Base-by-base conservation (phyloP, 2,888 invertebrate species). In the Heteromurus nitidus region DNA sequence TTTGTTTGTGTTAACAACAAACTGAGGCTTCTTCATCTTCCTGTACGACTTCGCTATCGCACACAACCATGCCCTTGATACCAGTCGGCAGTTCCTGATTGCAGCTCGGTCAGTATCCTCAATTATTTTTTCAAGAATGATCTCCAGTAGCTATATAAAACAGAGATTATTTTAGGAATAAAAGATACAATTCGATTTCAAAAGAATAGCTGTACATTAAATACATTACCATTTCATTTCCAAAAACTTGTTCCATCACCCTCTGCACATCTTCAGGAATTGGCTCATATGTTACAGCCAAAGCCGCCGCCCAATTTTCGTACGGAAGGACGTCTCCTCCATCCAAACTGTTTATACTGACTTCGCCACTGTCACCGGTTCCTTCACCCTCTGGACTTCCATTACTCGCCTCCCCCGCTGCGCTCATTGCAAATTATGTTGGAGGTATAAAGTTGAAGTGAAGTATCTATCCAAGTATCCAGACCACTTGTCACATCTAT, bases 211-310 rank as follows among this genome's bases (percentile, higher is more conserved):
- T 53, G 7, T 20, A 53, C 24, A 11, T 11, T n/a, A 3, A 47
- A 47, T 55, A n/a, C 18, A 69, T 50, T 42, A 70, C 77, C 77
- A 79, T 79, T 16, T 79, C 77, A 28, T 79, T 79, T 7, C 60
- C 31, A 20, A 79, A 79, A 2, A 79, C 77, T 24, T 53, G 30
- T 0, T 9, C 30, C 62, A 79, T 69, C 3, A 70, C 62, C 11
- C 62, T 30, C 11, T 64, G 7, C 0, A 79, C 47, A 64, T 64
- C 26, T 1, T 79, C 77, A 1, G 70, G 62, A 20, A 79, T 53
- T 16, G 50, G 64, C 5, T 79, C 77, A 50, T 53, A n/a, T 2
- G 28, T 36, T 2, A 28, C 47, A 47, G 60, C 18, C 3, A 3
- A 11, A 22, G 50, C 28, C 47, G 26, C 16, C 13, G 68, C 76